Evolutionary conservation across 2,113 vertebrate genomes (phyloP).

Genomic region (Balaeniceps rex): DNA sequence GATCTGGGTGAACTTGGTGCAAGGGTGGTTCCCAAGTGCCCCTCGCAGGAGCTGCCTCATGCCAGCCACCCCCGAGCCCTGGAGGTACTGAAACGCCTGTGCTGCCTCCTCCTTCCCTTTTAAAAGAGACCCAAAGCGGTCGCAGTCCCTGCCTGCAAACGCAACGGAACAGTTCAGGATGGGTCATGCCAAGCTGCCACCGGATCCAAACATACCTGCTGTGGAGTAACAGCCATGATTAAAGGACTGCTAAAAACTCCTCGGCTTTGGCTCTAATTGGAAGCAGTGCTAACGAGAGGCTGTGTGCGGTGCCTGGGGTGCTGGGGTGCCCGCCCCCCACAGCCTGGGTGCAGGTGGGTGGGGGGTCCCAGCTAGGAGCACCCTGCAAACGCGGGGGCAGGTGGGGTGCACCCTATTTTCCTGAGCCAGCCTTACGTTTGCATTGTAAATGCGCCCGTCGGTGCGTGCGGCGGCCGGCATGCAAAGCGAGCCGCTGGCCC

Average conservation of each 20-base stretch:
- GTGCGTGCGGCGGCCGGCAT: neutral
- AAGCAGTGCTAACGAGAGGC: neutral
- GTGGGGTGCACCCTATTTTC: neutral
- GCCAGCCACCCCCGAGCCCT: neutral
- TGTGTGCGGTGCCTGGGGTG: neutral
- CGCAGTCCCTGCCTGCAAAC: neutral
- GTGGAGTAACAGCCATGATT: too few species aligned
- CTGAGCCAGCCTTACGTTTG: neutral
- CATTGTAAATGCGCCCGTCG: neutral
- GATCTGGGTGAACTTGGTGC: neutral
- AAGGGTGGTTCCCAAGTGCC: neutral
- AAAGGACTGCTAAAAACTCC: neutral
- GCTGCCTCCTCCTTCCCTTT: neutral
- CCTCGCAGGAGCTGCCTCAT: neutral
- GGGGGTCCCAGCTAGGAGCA: neutral
- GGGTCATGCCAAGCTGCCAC: neutral
- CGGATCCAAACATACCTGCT: neutral
- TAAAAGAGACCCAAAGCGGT: neutral
- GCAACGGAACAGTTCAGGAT: neutral
- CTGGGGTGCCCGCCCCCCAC: neutral
- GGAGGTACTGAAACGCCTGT: rapidly evolving
- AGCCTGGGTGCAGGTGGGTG: neutral
- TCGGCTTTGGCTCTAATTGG: neutral
- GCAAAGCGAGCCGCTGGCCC: neutral
- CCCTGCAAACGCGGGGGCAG: too few species aligned